A percentile compares a stretch with the other conserved stretches of the same genome.
phyloP scores from a whole-genome alignment of 2,888 invertebrate genomes.

The Epinotia nisella region DNA sequence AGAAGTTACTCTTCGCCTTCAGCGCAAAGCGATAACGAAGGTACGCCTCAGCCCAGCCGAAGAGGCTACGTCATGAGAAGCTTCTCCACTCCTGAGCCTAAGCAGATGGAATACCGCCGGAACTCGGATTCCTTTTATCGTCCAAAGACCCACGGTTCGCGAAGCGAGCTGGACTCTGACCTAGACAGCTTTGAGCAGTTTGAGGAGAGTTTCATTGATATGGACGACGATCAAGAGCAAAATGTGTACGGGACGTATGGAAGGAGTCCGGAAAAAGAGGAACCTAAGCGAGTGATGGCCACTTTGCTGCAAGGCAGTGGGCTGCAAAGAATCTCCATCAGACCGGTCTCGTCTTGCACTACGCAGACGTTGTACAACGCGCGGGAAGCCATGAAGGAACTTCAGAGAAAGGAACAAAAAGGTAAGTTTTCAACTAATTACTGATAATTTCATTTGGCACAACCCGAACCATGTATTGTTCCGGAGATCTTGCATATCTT shows the following conservation, averaged over 20 bases:
- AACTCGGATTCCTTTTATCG: constrained; percentile 73
- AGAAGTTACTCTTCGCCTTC: constrained; percentile 77
- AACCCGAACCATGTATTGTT: background rate
- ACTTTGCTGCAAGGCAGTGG: constrained; percentile 77
- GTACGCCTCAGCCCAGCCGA: constrained; percentile 52
- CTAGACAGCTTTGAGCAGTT: constrained; percentile 77
- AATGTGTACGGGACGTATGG: constrained; percentile 62
- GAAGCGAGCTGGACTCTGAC: constrained; percentile 75
- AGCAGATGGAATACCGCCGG: constrained; percentile 65
- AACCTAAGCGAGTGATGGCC: constrained; percentile 72
- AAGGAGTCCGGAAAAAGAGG: constrained; percentile 68
- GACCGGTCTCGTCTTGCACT: constrained; percentile 65
- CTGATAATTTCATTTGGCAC: background rate
- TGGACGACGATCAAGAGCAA: constrained; percentile 75
- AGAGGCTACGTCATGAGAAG: constrained; percentile 71
- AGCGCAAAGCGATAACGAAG: constrained; percentile 63
- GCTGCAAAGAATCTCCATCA: constrained; percentile 70
- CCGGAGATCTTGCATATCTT: background rate
- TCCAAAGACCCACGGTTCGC: constrained; percentile 69
- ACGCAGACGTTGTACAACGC: constrained; percentile 63
- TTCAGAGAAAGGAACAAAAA: constrained; percentile 63
- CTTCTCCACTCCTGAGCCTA: constrained; percentile 75
- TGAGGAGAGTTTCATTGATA: constrained; percentile 76
- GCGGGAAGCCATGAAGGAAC: constrained; percentile 64
- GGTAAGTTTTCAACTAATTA: constrained; percentile 54